phyloP scores from a whole-genome alignment of 2,888 invertebrate genomes.

The Oxycera nigricornis region DNA sequence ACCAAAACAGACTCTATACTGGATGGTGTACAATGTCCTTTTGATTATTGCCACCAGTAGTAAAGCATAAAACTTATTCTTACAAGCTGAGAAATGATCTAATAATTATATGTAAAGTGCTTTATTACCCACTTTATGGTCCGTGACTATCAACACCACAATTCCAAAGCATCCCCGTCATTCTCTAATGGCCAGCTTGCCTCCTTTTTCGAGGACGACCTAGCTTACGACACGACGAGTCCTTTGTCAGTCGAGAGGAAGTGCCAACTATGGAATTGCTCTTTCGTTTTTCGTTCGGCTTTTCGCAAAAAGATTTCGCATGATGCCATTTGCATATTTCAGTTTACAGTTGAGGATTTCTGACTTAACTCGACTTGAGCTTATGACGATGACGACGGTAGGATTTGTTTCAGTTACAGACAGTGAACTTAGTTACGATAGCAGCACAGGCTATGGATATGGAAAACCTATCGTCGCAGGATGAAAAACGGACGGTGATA shows the following conservation, averaged over 20 bases:
- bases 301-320: not conserved
- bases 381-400: conserved; percentile 37
- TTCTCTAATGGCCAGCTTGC: not conserved
- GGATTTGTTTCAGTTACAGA: conserved; percentile 39
- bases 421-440: too few species aligned
- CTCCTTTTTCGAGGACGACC: not conserved
- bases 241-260: conserved; percentile 21
- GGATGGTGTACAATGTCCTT: too few species aligned
- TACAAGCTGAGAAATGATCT: conserved; percentile 27
- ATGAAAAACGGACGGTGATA: too few species aligned
- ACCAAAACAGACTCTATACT: too few species aligned
- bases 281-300: not conserved
- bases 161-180: not conserved
- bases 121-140: conserved; percentile 44
- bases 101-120: conserved; percentile 44
- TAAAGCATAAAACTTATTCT: conserved; percentile 25
- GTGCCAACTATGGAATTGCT: not conserved
- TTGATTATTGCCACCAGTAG: too few species aligned
- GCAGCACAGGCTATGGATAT: too few species aligned
- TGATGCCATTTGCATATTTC: conserved; percentile 43
- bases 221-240: conserved; percentile 10
- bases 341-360: conserved; percentile 40
- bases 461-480: too few species aligned
- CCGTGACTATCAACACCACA: conserved; percentile 32
- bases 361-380: conserved; percentile 40